Evolutionary conservation across 2,113 vertebrate species (phyloP).

Genomic region (Trematocara marginatum): DNA sequence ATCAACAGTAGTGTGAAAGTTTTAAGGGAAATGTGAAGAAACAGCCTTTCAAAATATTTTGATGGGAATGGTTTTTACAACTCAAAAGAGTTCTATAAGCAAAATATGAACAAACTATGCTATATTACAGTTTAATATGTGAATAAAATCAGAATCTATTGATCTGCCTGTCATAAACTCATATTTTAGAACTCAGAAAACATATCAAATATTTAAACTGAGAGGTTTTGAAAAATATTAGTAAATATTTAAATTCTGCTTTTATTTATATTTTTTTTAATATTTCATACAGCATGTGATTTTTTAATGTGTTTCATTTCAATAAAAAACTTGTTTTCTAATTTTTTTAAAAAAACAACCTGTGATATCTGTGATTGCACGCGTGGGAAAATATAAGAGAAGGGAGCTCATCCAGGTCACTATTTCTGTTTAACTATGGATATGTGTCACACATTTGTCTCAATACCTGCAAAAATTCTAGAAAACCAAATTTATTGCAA

Average conservation of each 20-base stretch:
- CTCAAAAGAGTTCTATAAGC: not conserved
- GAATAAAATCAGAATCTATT: not conserved
- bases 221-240: not conserved
- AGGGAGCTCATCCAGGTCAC: fast-evolving
- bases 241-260: fast-evolving
- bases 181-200: not conserved
- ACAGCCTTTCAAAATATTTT: not conserved
- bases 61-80: not conserved
- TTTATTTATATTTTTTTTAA: not conserved
- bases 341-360: not conserved
- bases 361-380: not conserved
- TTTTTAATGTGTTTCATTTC: not conserved
- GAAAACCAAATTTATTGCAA: not conserved
- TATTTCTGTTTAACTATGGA: not conserved
- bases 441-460: not conserved
- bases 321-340: not conserved
- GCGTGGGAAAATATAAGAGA: not conserved
- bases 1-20: not conserved
- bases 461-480: not conserved
- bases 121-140: not conserved
- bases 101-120: not conserved
- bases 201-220: not conserved
- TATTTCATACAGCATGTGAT: not conserved
- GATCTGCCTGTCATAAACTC: not conserved
- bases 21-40: not conserved